Conservation (phyloP, 2,113 vertebrate genomes). For the Pelecanus crispus region DNA sequence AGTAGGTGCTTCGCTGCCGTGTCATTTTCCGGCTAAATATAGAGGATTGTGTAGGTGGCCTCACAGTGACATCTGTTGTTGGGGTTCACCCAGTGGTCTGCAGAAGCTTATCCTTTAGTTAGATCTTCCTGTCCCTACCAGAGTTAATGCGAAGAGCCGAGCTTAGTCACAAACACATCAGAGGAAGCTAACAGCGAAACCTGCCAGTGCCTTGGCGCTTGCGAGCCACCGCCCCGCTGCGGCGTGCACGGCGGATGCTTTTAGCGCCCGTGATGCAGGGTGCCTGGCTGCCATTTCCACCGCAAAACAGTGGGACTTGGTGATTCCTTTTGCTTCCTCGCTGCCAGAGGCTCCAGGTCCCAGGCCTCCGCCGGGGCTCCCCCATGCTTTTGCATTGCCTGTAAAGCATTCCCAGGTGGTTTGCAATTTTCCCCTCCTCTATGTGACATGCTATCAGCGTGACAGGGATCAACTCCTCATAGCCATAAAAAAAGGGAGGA, state of each 20-base stretch:
- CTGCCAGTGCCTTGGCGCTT: fast-evolving
- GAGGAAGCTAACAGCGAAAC: background rate
- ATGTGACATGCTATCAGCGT: fast-evolving
- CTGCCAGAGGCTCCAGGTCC: background rate
- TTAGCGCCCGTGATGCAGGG: background rate
- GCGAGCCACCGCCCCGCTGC: background rate
- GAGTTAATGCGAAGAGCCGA: background rate
- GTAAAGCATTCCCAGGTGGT: background rate
- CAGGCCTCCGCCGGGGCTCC: fast-evolving
- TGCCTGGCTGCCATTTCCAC: background rate
- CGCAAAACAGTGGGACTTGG: background rate
- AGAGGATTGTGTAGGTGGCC: background rate
- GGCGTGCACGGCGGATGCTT: fast-evolving
- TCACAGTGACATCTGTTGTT: background rate
- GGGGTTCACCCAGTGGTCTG: background rate
- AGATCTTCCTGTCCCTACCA: background rate
- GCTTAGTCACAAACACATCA: background rate
- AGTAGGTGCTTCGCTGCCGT: background rate
- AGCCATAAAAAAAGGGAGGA: background rate
- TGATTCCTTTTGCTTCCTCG: background rate
- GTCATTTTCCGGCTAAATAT: background rate
- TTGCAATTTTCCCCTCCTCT: background rate
- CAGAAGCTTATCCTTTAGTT: background rate
- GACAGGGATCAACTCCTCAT: background rate
- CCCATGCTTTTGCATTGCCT: fast-evolving